Evolutionary conservation across 2,888 invertebrate genomes (phyloP), one percentile per base, ranked within the genome.

Genomic region (Acleris sparsana): DNA sequence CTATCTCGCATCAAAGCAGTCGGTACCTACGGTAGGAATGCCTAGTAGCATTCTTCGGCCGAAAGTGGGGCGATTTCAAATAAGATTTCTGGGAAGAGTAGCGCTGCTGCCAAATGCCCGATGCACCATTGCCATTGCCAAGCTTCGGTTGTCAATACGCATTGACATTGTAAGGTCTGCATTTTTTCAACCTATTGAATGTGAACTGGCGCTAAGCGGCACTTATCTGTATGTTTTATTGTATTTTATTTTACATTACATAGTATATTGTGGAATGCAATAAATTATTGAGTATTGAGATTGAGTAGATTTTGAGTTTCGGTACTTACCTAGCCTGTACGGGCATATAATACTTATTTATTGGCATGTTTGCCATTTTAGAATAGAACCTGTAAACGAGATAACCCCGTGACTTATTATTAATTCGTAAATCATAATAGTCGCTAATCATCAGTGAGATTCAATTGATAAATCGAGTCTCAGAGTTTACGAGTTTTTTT

Each of bases 1-100:
- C 5, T 43, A 44, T 25, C 46, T 44, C 53, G 53, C 52, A 53
- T 59, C 63, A 62, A 68, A 59, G 64, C 59, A 52, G 61, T 56
- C 60, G 62, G n/a, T n/a, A n/a, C n/a, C n/a, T n/a, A n/a, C n/a
- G n/a, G n/a, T 57, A 70, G 61, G 76, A 80, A 80, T 83, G 78
- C 75, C 79, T 74, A 82, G 80, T 80, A 80, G 84, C 79, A 81
- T 83, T 83, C 83, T 84, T 83, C 81, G 76, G 75, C 75, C 73
- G 78, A 80, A 80, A 84, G 78, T 88, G 84, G 90, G 87, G 73
- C 91, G 85, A 76, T 85, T 90, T 88, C 90, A 90, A 92, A 91
- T 89, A 89, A 88, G 89, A 84, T 87, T 92, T 92, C 92, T 80
- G 74, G 80, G 92, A 91, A 90, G 74, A 70, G 76, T 69, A 73